Base-by-base conservation (phyloP, 2,888 invertebrate species). In the Myopa testacea region DNA sequence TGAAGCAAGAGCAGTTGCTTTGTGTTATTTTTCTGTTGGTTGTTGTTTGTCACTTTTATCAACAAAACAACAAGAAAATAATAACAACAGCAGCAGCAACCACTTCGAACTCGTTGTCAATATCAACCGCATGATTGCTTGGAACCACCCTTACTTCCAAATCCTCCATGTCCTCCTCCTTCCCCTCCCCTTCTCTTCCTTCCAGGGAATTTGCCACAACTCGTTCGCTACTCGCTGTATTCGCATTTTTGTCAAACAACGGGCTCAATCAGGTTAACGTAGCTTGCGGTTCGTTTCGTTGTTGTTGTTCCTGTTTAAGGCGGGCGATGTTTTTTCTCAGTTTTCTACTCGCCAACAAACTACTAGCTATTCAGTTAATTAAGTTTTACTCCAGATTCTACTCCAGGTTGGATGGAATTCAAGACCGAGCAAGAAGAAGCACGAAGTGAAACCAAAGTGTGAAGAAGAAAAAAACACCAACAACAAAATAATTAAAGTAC, bases 71-170 rank as follows among this genome's bases (percentile, higher is more conserved):
- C 63, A 45, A 55, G 4, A 55, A 55, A 10, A 62, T 4, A 62
- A 62, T 12, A 19, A 58, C 16, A 58, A 58, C 26, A 26, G 26
- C 50, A 67, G 19, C 67, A 50, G 40, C 45, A 50, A 65, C n/a
- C 7, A 38, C 19, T 37, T 12, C 26, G 40, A 62, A 68, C 34
- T 45, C 69, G 75, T 75, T 68, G 75, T 75, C 75, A 75, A 75
- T 75, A 75, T 69, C 75, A 75, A 75, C 75, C 58, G 75, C 69
- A 52, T 50, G n/a, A 19, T 37, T 50, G 52, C 40, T 55, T 67
- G 37, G n/a, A 40, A 52, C 69, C 50, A 45, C 34, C 26, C 55
- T 14, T 52, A 14, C 8, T 16, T 67, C 8, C 26, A 34, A 34
- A 50, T 50, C 8, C 70, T 8, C 19, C 50, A 1, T 6, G 3